Evolutionary conservation across 2,888 invertebrate genomes (phyloP), one percentile per base, ranked within the genome.

Genomic region (Synergus gifuensis): DNA sequence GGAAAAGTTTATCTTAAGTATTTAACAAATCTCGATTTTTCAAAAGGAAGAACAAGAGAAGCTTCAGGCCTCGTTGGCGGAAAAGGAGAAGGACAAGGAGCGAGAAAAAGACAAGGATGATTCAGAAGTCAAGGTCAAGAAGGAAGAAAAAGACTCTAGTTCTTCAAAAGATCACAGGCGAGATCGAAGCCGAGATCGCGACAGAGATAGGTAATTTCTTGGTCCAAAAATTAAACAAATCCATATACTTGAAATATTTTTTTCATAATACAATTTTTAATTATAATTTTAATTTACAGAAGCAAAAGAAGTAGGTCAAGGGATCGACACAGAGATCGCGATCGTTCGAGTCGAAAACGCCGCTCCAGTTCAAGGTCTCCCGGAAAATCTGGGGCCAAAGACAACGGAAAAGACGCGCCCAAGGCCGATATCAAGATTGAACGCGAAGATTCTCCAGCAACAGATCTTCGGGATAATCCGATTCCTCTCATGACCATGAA

Each of bases 1-100:
- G 12, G 16, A 5, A 73, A 18, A 44, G 16, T 22, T 63, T 63
- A 14, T 12, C 66, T 62, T 3, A 16, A 46, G 22, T 9, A 76
- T 67, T 66, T 22, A 67, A 77, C 76, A 76, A 62, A 76, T 69
- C 84, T 86, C 84, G 12, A 62, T 62, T 62, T 28, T 62, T 63
- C 80, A 81, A 54, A 84, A 95, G 95, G 96, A 96, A 91, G 97
- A 96, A 84, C 96, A 96, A 91, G 96, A 96, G 81, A 95, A 96
- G 89, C 95, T 96, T 79, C 95, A 94, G 88, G 94, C 93, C 49
- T 93, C 93, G 28, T 85, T 94, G 80, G 93, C 93, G 82, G 93
- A 93, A 76, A 93, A 93, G 78, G 94, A 94, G 78, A 92, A 92
- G 78, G 93, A 89, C n/a, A 92, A 91, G 3, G 28, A 28, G 60